Conservation (phyloP, 2,113 vertebrate species). For the Pseudolaguvia tuberculata region DNA sequence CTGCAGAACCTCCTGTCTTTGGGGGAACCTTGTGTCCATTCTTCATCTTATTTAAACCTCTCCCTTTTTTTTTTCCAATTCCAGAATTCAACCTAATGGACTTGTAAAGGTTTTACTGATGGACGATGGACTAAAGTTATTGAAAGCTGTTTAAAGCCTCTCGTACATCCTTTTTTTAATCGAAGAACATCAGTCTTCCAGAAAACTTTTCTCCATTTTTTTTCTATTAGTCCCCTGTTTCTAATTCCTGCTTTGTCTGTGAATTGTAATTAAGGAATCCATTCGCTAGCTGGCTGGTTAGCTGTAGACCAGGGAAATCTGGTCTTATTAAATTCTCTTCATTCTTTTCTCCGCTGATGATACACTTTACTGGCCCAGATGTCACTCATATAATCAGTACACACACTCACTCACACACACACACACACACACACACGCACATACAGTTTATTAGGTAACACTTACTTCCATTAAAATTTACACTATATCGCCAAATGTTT, state of each 20-base stretch:
- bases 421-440: background rate
- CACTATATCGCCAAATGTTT: no score
- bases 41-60: background rate
- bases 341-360: slow-evolving; percentile 11
- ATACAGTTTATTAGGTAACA: background rate
- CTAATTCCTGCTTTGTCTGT: slow-evolving; percentile 35
- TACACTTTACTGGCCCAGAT: slow-evolving; percentile 26
- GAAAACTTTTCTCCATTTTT: background rate
- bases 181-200: slow-evolving; percentile 25
- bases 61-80: slow-evolving; percentile 1
- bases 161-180: slow-evolving; percentile 17
- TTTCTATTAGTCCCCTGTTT: slow-evolving; percentile 37
- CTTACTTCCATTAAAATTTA: background rate
- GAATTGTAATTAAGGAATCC: slow-evolving; percentile 48
- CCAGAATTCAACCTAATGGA: background rate
- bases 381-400: slow-evolving; percentile 2
- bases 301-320: slow-evolving; percentile 29
- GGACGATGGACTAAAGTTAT: slow-evolving; percentile 7
- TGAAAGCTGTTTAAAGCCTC: slow-evolving; percentile 10
- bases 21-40: background rate
- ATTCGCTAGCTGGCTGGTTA: slow-evolving; percentile 9
- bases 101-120: background rate
- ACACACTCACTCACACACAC: no score
- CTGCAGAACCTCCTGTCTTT: no score
- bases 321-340: slow-evolving; percentile 35